phyloP scores from a whole-genome alignment of 1,140 invertebrate genomes.

The Procambarus virginalis region DNA sequence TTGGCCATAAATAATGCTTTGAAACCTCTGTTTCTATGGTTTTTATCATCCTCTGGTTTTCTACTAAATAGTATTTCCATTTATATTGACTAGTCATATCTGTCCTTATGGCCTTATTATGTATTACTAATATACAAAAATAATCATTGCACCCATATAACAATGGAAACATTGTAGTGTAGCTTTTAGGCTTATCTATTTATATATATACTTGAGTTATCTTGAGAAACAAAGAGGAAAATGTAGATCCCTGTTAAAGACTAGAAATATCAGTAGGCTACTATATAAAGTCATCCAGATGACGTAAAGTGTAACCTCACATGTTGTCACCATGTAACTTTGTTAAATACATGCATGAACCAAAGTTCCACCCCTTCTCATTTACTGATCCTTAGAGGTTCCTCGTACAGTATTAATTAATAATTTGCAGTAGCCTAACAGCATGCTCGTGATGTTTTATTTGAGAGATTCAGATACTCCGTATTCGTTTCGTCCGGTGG shows the following conservation, averaged over 20 bases:
- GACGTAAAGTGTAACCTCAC: constrained; percentile 24
- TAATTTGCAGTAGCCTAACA: constrained; percentile 44
- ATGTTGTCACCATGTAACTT: constrained; percentile 46
- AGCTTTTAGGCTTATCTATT: background rate
- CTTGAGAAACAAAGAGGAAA: background rate
- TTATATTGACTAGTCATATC: constrained; percentile 26
- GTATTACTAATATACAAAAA: constrained; percentile 2
- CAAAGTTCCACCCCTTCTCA: constrained; percentile 46
- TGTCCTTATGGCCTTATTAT: background rate
- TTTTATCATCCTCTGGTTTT: constrained; percentile 4
- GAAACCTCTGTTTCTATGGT: background rate
- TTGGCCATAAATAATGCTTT: background rate
- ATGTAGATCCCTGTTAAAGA: background rate
- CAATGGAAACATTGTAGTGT: background rate
- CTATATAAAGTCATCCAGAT: constrained; percentile 5
- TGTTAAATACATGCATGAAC: constrained; percentile 65
- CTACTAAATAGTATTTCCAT: constrained; percentile 11
- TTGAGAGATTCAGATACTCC: background rate
- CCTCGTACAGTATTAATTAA: background rate
- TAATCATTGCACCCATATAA: background rate
- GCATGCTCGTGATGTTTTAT: constrained; percentile 34
- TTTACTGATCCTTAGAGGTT: constrained; percentile 49
- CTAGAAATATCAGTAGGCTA: background rate
- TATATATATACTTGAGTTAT: background rate
- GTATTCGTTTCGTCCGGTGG: background rate